phyloP scores from a whole-genome alignment of 2,888 invertebrate genomes.

The Biston betularia region DNA sequence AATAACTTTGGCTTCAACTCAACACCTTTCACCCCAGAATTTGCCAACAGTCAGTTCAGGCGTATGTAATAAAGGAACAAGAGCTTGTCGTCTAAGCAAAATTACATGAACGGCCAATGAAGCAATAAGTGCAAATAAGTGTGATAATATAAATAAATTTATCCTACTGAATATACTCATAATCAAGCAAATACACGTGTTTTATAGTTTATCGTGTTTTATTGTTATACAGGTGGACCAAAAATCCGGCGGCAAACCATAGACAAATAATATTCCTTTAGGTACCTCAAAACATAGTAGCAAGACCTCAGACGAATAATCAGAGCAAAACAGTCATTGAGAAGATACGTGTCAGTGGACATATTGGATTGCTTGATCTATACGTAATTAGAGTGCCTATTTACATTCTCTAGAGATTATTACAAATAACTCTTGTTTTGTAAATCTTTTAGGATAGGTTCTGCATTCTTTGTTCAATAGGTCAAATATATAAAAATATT shows the following conservation, averaged over 20 bases:
- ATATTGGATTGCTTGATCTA: too few species aligned
- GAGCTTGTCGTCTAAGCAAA: not conserved
- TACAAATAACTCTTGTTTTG: too few species aligned
- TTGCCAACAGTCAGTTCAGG: constrained; percentile 58
- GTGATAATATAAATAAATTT: constrained; percentile 24
- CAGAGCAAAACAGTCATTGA: too few species aligned
- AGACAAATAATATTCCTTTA: too few species aligned
- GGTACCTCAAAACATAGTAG: too few species aligned
- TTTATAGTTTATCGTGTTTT: not conserved
- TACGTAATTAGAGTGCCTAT: too few species aligned
- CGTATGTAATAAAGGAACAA: constrained; percentile 25
- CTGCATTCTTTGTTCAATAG: too few species aligned
- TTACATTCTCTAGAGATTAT: too few species aligned
- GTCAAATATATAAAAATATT: not conserved
- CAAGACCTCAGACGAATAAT: too few species aligned
- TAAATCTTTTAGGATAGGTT: too few species aligned
- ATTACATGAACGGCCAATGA: constrained; percentile 3
- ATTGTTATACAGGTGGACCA: not conserved
- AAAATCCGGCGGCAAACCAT: too few species aligned
- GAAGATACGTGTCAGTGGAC: too few species aligned
- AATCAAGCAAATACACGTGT: constrained; percentile 2
- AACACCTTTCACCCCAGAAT: constrained; percentile 68
- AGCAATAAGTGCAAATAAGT: constrained; percentile 26
- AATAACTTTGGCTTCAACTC: constrained; percentile 75
- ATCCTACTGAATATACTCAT: constrained; percentile 6